Conservation (phyloP, 2,888 invertebrate species). For the Hymenopus coronatus region DNA sequence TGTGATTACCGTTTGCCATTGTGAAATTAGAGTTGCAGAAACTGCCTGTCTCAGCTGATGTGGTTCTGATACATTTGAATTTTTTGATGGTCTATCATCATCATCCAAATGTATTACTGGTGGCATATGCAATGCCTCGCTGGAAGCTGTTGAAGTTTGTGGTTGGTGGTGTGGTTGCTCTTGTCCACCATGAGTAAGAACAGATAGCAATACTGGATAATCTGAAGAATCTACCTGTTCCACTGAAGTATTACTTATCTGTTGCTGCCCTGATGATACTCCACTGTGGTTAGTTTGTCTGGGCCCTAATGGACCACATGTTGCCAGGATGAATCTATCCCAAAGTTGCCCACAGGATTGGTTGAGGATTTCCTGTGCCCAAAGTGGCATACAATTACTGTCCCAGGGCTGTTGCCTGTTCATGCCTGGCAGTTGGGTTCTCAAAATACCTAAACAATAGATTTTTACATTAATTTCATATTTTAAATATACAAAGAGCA, state of each 20-base stretch:
- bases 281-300: not conserved
- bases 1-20: not conserved
- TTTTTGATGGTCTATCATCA: not conserved
- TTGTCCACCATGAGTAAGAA: no score
- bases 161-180: no score
- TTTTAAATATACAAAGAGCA: no score
- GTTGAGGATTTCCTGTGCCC: no score
- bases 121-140: not conserved
- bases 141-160: not conserved
- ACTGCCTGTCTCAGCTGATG: not conserved
- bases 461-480: not conserved
- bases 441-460: not conserved
- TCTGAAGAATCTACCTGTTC: no score
- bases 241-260: no score
- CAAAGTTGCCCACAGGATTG: no score
- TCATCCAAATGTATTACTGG: not conserved
- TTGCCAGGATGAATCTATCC: not conserved
- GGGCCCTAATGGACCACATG: not conserved
- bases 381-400: not conserved
- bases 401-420: not conserved
- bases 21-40: not conserved
- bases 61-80: not conserved
- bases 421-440: not conserved
- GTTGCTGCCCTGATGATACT: no score
- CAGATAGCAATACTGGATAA: no score